Percentiles rank a stretch among this genome's conserved stretches.
phyloP scores from a whole-genome alignment of 2,113 vertebrate species.

The Bucco capensis region DNA sequence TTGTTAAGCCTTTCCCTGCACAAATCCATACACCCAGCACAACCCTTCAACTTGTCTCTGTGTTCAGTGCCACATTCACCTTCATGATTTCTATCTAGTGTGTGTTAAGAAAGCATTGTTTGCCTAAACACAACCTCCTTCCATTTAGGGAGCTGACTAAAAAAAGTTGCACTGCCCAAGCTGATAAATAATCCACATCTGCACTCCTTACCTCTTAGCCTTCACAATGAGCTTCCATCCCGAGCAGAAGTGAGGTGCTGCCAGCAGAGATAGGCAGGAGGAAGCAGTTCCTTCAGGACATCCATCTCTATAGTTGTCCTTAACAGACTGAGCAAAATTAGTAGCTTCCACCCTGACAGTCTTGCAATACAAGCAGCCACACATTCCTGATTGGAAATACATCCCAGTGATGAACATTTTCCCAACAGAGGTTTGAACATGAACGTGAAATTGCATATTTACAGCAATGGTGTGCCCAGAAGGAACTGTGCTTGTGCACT shows the following conservation, averaged over 20 bases:
- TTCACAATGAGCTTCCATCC: not conserved
- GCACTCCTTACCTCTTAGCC: not conserved
- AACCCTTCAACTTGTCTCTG: not conserved
- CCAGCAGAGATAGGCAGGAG: not conserved
- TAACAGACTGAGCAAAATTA: not conserved
- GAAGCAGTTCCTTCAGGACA: not conserved
- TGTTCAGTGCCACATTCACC: rapidly evolving
- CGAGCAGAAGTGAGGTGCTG: not conserved
- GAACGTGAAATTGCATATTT: not conserved
- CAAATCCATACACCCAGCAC: not conserved
- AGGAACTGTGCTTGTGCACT: rapidly evolving
- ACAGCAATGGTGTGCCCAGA: not conserved
- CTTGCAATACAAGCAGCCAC: not conserved
- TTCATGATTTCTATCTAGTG: not conserved
- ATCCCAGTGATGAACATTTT: not conserved
- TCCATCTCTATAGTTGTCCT: rapidly evolving
- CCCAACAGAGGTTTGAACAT: not conserved
- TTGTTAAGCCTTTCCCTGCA: not conserved
- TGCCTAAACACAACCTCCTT: not conserved
- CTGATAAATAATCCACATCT: not conserved
- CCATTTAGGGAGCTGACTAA: not conserved
- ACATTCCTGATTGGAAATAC: not conserved
- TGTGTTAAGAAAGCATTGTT: not conserved
- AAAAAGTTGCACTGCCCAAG: not conserved
- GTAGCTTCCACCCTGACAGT: not conserved